Evolutionary conservation across 2,797 vertebrate species (phyloP).

Genomic region (Threskiornis aethiopicus): DNA sequence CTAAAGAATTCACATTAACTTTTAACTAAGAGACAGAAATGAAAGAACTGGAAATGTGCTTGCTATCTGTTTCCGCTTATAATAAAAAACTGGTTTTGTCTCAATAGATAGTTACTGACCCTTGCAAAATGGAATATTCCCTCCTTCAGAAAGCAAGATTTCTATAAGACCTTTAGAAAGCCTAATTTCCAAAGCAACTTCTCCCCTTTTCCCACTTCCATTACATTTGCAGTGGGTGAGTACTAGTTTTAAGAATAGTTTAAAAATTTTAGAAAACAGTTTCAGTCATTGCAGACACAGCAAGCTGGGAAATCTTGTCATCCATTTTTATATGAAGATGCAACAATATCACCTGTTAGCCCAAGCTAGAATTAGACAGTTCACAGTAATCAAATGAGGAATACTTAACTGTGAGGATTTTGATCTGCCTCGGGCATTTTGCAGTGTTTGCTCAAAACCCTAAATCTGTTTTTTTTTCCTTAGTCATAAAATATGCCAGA

Average conservation of each 20-base stretch:
- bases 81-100: background rate
- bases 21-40: background rate
- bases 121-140: background rate
- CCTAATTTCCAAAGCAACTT: background rate
- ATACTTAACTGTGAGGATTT: background rate
- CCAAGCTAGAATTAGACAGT: background rate
- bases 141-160: background rate
- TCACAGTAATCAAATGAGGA: background rate
- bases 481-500: background rate
- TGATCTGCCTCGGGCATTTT: background rate
- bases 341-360: background rate
- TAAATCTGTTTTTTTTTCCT: background rate
- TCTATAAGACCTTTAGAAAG: background rate
- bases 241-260: background rate
- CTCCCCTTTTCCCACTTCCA: background rate
- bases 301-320: background rate
- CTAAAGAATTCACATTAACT: background rate
- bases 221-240: background rate
- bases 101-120: background rate
- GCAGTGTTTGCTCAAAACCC: background rate
- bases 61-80: background rate
- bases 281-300: background rate
- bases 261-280: rapidly evolving
- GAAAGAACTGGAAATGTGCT: background rate
- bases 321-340: background rate